Base-by-base conservation (phyloP, 2,113 vertebrate species). In the Silurus meridionalis region DNA sequence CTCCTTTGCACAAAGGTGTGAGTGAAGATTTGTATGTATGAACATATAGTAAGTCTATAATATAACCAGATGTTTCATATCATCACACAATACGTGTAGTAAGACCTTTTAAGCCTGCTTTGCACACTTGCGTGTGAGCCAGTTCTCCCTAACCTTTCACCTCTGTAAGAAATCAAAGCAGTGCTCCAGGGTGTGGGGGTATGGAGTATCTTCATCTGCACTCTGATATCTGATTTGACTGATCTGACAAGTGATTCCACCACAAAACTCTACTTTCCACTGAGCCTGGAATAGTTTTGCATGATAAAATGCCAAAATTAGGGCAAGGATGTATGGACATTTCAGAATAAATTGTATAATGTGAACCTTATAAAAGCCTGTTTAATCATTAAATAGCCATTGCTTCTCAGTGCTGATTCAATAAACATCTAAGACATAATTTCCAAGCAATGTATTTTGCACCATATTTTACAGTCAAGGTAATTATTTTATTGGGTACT, bases 41-140 rank as follows among this genome's bases (percentile, higher is more conserved):
- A 63, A 37, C 58, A 60, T 79, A 64, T 63, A 74, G 72, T 5
- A 17, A 5, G 37, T 90, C 84, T 77, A 90, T 92, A 94, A 89
- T 88, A 85, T 92, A 92, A 83, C 93, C 95, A 96, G 93, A 94
- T 95, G 94, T 94, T 94, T 92, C 85, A 80, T 90, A 93, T 93
- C 92, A 91, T 91, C 90, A 92, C 90, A 89, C 93, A 94, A 91
- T 94, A 94, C 93, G 91, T 92, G 93, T 89, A 85, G 88, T 91
- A 89, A 92, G 92, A 95, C 93, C 92, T 91, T 89, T 88, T 88
- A 93, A 95, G 91, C 88, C 85, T 61, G 80, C 88, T 83, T 90
- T 87, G 88, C 90, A 88, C 88, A 92, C 90, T 91, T 89, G 89
- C 82, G 90, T 89, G 92, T 85, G 89, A 89, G 93, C 91, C 89